Base-by-base conservation (phyloP, 2,113 vertebrate species). In the Taurulus bubalis region DNA sequence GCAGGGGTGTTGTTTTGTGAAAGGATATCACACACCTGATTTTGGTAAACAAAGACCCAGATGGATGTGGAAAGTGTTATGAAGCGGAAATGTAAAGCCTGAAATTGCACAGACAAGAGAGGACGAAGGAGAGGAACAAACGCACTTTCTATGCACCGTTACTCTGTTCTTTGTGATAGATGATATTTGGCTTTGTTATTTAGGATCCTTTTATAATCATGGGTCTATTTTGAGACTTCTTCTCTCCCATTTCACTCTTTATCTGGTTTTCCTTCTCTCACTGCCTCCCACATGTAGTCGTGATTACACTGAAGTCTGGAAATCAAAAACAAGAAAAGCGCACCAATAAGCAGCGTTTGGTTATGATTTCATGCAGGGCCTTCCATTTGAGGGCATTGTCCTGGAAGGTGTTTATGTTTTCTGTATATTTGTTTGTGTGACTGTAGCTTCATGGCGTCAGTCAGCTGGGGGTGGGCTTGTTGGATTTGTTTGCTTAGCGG, bases 401-500 rank as follows among this genome's bases (percentile, higher is more conserved):
- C 36, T 20, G 7, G 34, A 28, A 40, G 63, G 53, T 28, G 24
- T 58, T 80, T 42, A 65, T 16, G 62, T 22, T 70, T 59, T 53
- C 36, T 53, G 34, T 40, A 36, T 38, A 6, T 75, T n/a, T 59
- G 69, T 72, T 32, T 51, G 66, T 63, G 62, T 40, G 58, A 66
- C 65, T 70, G 78, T 45, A 38, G 84, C 85, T 93, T 91, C 91
- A 85, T 90, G 87, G 86, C 78, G 88, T 83, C 85, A 84, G 85
- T 87, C 85, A 78, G 90, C 81, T 36, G 58, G 84, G 69, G 71
- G 85, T 79, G 87, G 79, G 75, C 88, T 55, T 71, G 83, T 63
- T 87, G 89, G 85, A 89, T 92, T 82, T 93, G 90, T 95, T 93
- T 94, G 89, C 87, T 93, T 92, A 92, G 90, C 70, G 79, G 83